Conservation (phyloP, 2,113 vertebrate species). For the Machaerirhynchus nigripectus region DNA sequence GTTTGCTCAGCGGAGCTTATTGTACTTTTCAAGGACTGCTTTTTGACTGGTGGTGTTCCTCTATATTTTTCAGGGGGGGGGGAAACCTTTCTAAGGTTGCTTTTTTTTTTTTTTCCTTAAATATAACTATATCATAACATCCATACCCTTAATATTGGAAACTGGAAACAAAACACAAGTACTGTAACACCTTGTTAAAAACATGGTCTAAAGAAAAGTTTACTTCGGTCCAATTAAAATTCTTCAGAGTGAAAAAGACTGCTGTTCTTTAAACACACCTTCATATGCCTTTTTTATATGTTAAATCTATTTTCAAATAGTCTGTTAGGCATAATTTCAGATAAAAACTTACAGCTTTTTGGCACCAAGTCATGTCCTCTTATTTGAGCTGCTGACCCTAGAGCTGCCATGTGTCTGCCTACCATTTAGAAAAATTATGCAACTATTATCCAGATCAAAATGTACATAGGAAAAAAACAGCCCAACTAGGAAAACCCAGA, state of each 20-base stretch:
- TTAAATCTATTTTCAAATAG: background rate
- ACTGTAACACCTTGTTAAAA: background rate
- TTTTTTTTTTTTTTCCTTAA: background rate
- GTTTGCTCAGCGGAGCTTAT: conserved; percentile 19
- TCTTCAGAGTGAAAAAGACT: background rate
- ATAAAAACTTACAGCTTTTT: background rate
- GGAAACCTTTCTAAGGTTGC: background rate
- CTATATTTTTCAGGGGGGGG: background rate
- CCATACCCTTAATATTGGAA: background rate
- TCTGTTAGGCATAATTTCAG: background rate
- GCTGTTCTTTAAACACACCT: background rate
- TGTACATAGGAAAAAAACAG: background rate
- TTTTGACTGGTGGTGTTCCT: background rate
- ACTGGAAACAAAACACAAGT: background rate
- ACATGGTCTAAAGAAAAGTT: background rate
- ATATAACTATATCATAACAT: background rate
- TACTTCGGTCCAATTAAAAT: background rate
- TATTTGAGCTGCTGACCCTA: background rate
- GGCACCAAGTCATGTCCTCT: background rate
- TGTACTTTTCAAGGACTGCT: background rate
- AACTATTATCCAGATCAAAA: background rate
- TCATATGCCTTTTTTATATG: background rate
- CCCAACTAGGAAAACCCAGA: background rate
- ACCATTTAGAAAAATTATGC: background rate
- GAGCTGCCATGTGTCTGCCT: background rate